Evolutionary conservation across 2,113 vertebrate genomes (phyloP), one percentile per base, ranked within the genome.

Genomic region (Phainopepla nitens): DNA sequence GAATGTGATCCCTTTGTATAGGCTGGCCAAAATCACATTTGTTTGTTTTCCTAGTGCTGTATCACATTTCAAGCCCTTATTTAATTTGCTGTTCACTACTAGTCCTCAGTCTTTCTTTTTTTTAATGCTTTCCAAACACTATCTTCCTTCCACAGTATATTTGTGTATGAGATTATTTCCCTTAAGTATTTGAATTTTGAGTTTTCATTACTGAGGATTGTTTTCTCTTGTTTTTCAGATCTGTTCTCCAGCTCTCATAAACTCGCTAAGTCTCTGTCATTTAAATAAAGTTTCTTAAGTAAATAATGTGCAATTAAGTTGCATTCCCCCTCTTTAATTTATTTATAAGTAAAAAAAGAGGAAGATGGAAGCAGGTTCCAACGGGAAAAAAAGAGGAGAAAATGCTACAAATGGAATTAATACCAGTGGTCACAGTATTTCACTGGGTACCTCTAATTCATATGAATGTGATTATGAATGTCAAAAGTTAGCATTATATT

Each of bases 291-390:
- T 90, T 96, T 96, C 66, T 39, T 70, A 96, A 80, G 87, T 96
- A 95, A 96, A 95, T 95, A 96, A 95, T 81, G 71, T 91, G 66
- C 85, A 95, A 80, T 95, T 95, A 97, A 94, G 93, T 89, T 97
- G 53, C 61, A 85, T 95, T 92, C 33, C 28, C 4, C 42, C 49
- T 23, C 83, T 79, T 49, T 1, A 42, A 73, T 51, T 54, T 18
- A 39, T 60, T 90, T 82, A 21, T 76, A 35, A 66, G 11, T 77
- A 70, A 76, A 42, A 68, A 82, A 42, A 68, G 8, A 36, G 18
- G 23, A 88, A 90, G 53, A 77, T 61, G 14, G 20, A 53, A 57
- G 61, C 64, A 56, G 6, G 3, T 72, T 94, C 35, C 17, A 69
- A 7, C 24, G 15, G 49, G 4, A 47, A 64, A 85, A 88, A 85